These are phyloP conservation scores for Tinamus guttatus DNA, from an alignment of 2,113 vertebrate genomes.

Conservation along the genomic window DNA sequence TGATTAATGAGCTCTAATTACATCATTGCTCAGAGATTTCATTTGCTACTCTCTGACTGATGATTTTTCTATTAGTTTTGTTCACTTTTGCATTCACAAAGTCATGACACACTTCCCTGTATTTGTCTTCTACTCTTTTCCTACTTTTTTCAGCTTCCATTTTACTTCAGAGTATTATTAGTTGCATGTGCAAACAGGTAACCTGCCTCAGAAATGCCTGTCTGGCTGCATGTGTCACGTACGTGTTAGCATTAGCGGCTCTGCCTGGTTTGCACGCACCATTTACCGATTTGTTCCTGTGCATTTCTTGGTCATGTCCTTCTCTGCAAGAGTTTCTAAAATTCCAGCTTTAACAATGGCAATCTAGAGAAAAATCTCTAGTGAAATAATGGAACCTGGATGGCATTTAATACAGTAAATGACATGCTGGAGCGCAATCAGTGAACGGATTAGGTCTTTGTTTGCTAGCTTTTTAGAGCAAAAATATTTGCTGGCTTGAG, in stretches of 20 bases:
- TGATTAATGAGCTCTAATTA: conserved; percentile 67
- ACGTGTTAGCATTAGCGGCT: not conserved
- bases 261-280: not conserved
- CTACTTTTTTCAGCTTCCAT: not conserved
- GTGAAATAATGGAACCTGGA: not conserved
- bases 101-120: not conserved
- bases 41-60: conserved; percentile 25
- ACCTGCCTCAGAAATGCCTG: not conserved
- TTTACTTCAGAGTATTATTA: not conserved
- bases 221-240: not conserved
- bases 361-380: not conserved
- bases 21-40: conserved; percentile 48
- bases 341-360: not conserved
- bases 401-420: not conserved
- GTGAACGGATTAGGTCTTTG: conserved; percentile 34
- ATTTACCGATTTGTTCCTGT: not conserved
- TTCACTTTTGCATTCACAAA: not conserved
- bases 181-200: conserved; percentile 49
- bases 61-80: conserved; percentile 20
- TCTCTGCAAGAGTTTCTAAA: not conserved
- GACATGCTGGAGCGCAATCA: not conserved
- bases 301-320: not conserved
- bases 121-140: not conserved
- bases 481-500: conserved; percentile 44
- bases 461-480: conserved; percentile 23